Percentiles rank a stretch among this genome's conserved stretches.
These are phyloP conservation scores for Tympanuchus pallidicinctus DNA, from an alignment of 2,113 vertebrate species.

Conservation along the genomic window DNA sequence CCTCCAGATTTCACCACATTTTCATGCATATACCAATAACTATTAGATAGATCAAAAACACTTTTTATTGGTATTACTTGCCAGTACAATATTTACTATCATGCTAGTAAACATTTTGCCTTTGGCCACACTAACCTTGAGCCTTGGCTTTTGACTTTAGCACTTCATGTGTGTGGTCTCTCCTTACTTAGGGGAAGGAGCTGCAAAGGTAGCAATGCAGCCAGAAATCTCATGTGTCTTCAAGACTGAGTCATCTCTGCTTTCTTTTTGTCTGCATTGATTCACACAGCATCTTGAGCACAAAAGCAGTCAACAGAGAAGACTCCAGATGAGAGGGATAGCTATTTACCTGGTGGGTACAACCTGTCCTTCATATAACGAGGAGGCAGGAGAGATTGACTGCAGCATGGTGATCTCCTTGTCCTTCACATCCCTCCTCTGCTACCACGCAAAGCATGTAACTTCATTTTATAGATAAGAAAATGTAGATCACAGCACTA, in stretches of 20 bases:
- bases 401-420: fast-evolving
- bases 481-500: background rate
- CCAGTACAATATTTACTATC: conserved; percentile 20
- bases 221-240: background rate
- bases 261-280: background rate
- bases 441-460: background rate
- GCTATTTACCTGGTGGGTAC: fast-evolving
- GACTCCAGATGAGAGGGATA: background rate
- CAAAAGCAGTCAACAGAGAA: background rate
- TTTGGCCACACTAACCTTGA: background rate
- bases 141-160: background rate
- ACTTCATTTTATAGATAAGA: background rate
- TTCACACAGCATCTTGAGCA: background rate
- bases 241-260: background rate
- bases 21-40: conserved; percentile 15
- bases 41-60: conserved; percentile 10
- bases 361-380: background rate
- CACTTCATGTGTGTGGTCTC: conserved; percentile 37
- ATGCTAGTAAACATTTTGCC: conserved; percentile 50
- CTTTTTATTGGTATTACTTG: conserved; percentile 34
- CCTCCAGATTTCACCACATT: conserved; percentile 3
- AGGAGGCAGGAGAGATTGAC: background rate
- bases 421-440: background rate
- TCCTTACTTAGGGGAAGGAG: background rate
- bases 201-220: background rate